Evolutionary conservation across 2,113 vertebrate genomes (phyloP).

Genomic region (Grammatotria lemairii): DNA sequence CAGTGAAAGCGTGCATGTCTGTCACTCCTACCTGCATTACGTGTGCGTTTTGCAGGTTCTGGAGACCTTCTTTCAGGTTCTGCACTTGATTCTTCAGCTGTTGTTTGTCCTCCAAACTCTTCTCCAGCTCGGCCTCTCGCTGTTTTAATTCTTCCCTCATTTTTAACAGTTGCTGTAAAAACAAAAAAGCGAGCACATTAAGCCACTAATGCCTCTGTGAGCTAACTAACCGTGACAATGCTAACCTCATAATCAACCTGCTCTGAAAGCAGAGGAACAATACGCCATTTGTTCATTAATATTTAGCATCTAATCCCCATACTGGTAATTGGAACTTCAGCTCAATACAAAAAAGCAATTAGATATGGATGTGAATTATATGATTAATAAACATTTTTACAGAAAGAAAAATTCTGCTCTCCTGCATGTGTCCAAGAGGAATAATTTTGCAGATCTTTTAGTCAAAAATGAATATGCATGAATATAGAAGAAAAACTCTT

Average conservation of each 20-base stretch:
- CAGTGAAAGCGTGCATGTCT: neutral
- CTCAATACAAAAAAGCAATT: neutral
- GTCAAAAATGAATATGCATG: neutral
- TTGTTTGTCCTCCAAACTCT: constrained; percentile 83
- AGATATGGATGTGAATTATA: neutral
- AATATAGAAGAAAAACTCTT: neutral
- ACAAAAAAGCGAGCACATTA: neutral
- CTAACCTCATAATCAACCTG: neutral
- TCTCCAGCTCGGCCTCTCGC: constrained; percentile 84
- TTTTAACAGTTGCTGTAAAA: constrained; percentile 84
- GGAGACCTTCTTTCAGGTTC: constrained; percentile 83
- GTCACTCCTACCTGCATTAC: constrained; percentile 48
- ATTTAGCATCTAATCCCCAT: neutral
- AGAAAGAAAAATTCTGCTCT: neutral
- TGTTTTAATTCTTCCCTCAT: constrained; percentile 88
- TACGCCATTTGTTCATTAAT: neutral
- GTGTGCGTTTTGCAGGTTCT: constrained; percentile 56
- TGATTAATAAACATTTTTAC: neutral
- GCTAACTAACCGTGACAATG: neutral
- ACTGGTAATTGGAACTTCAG: neutral
- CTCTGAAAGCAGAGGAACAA: neutral
- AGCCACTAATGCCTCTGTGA: neutral
- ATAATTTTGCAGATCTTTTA: neutral
- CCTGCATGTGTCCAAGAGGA: neutral
- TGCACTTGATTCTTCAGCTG: constrained; percentile 82